These are phyloP conservation scores for Caenorhabditis latens DNA, from an alignment of 1,140 invertebrate genomes.

Conservation along the genomic window DNA sequence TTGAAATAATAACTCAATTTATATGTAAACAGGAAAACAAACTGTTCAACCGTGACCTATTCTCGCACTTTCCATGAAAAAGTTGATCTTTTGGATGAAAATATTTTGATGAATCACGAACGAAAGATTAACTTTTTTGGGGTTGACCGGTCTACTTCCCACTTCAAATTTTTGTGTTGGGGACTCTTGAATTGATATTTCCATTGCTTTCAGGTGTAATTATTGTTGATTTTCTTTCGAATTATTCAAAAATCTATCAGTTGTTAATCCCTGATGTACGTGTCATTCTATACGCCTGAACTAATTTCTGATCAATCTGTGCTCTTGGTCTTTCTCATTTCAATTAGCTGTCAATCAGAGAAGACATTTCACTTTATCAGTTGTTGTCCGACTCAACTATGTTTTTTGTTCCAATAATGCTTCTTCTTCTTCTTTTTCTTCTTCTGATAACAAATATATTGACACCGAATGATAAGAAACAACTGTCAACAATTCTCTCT, in stretches of 20 bases:
- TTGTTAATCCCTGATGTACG: neutral
- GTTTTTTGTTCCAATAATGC: constrained; percentile 10
- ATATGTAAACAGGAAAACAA: neutral
- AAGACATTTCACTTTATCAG: constrained; percentile 3
- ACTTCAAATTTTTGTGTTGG: too few relatives aligned
- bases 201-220: too few relatives aligned
- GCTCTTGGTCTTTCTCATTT: neutral
- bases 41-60: neutral
- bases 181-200: too few relatives aligned
- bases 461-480: neutral
- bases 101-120: constrained; percentile 39
- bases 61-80: neutral
- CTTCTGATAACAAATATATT: constrained; percentile 26
- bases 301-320: neutral
- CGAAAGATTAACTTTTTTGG: neutral
- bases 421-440: neutral
- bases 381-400: constrained; percentile 21
- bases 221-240: neutral
- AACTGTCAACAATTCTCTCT: constrained; percentile 9
- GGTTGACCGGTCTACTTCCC: too few relatives aligned
- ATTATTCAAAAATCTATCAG: too few relatives aligned
- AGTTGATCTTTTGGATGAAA: constrained; percentile 14
- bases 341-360: constrained; percentile 1
- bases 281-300: neutral
- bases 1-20: too few relatives aligned